Conservation (phyloP, 2,888 invertebrate species). For the Ornithoptera priamus region DNA sequence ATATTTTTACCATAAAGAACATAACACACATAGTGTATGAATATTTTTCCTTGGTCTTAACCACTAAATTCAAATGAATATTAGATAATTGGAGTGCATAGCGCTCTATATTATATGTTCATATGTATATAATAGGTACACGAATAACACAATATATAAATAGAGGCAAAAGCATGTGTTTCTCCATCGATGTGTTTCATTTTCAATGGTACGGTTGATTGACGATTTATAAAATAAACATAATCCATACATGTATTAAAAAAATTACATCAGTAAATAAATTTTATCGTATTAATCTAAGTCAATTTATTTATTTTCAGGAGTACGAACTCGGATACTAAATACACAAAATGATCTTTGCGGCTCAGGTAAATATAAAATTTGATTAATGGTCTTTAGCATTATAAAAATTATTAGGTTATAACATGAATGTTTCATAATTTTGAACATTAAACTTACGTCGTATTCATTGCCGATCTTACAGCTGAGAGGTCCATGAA, state of each 20-base stretch:
- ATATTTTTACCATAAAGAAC: not conserved
- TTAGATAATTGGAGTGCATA: not conserved
- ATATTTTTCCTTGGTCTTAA: not conserved
- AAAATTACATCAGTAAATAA: not conserved
- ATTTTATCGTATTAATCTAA: not conserved
- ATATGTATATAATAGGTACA: conserved; percentile 2
- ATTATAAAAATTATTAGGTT: not conserved
- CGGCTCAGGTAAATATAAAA: conserved; percentile 38
- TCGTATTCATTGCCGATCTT: too few relatives aligned
- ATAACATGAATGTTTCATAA: too few relatives aligned
- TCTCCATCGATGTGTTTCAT: conserved; percentile 8
- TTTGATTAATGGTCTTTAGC: not conserved
- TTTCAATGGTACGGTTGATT: not conserved
- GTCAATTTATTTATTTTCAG: not conserved
- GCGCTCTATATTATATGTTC: not conserved
- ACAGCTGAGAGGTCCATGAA: too few relatives aligned
- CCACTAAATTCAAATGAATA: not conserved
- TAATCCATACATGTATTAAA: not conserved
- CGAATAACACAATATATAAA: conserved; percentile 4
- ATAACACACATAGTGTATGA: not conserved
- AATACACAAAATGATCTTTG: conserved; percentile 40
- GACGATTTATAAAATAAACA: not conserved
- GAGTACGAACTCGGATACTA: not conserved
- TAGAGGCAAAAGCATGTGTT: not conserved
- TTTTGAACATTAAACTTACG: too few relatives aligned